Base-by-base conservation (phyloP, 2,888 invertebrate genomes). In the Criorhina ranunculi region DNA sequence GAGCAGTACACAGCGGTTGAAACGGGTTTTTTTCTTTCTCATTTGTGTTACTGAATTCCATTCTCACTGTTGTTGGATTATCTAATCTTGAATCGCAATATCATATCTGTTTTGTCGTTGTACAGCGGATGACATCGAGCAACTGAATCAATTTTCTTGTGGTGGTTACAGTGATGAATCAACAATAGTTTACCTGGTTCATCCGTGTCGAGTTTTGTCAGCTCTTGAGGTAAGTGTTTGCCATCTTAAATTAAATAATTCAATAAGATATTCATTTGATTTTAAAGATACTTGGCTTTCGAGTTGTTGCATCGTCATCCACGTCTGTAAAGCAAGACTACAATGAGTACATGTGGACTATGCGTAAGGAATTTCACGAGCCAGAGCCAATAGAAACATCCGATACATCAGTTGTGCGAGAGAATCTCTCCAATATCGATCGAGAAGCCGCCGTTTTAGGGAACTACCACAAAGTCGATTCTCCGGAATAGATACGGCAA, bases 321-420 rank as follows among this genome's bases (percentile, higher is more conserved):
- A 96, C 96, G 66, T 95, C 96, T 85, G 96, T 96, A 24, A 96
- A 96, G 91, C 96, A 96, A 92, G 96, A 96, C 90, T 96, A 96
- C 90, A 96, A 96, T 93, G 97, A 97, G 91, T 97, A 97, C 89
- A 96, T 97, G 96, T 97, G 97, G 97, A 97, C 97, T 92, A 96
- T 97, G 96, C 95, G 96, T 93, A 96, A 96, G 91, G 96, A 97
- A 88, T 97, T 97, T 91, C 93, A 89, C 62, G 91, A 90, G 78
- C 96, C 96, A 70, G 97, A 97, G 91, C 96, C 96, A 90, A 87
- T 90, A 78, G 89, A 91, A 87, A 87, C 89, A 19, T 83, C 82
- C 8, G 91, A 91, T 81, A 90, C 94, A 70, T 92, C 93, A 88
- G 93, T 94, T 80, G 94, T 94, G 83, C 93, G 93, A 89, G 94